Evolutionary conservation across 2,113 vertebrate genomes (phyloP), one percentile per base, ranked within the genome.

Genomic region (Glaucidium brasilianum): DNA sequence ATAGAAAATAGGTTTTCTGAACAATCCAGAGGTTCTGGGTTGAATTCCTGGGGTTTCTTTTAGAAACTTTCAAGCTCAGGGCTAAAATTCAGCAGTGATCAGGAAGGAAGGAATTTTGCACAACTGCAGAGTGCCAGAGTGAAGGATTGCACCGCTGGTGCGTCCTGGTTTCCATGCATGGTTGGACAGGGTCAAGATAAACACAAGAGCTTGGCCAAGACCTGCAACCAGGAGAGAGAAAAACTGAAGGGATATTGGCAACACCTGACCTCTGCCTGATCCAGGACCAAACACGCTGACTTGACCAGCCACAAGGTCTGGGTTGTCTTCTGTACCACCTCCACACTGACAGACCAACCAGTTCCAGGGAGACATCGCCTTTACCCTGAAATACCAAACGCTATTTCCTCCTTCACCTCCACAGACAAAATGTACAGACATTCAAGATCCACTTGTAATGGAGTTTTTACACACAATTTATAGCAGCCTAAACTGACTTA

Each of bases 341-440:
- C 75, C 53, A 41, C 0, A 0, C 12, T 4, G 11, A 39, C 0
- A 62, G 55, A 53, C 37, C 30, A 22, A 7, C 4, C 1, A 5
- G 25, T 30, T 63, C 32, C 58, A 52, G 56, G 5, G 35, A 21
- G 27, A 25, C 37, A 37, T 27, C 68, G 14, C 5, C 27, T 75
- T 49, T 34, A 41, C 32, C 39, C 37, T 47, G 18, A 67, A 90
- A 43, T 1, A 10, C 7, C 34, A 62, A 50, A 21, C 5, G 27
- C 22, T 9, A 17, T 55, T 78, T 88, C 23, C 23, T 45, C 32
- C 41, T 63, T 77, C 3, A 0, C 23, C 39, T 69, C 59, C 72
- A 45, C 29, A 39, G 27, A 3, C 35, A 71, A 55, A 5, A 37
- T 14, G 52, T 41, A 18, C 32, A 66, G 49, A 10, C 16, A 15